Evolutionary conservation across 1,140 invertebrate genomes (phyloP), one percentile per base, ranked within the genome.

Genomic region (Centruroides vittatus): DNA sequence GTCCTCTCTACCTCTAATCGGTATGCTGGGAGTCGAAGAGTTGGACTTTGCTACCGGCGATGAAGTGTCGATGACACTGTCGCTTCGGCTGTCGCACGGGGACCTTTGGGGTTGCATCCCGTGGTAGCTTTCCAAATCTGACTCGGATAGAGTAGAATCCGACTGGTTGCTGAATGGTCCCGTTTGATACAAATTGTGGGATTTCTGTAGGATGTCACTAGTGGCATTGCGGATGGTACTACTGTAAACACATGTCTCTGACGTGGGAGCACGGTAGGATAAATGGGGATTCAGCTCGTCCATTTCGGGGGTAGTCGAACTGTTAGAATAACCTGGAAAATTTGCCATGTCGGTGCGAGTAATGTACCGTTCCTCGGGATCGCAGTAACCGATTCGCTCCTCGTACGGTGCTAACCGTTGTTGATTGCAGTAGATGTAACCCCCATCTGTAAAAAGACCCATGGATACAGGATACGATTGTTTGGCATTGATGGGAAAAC

Each of bases 161-260:
- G 65, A 66, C 4, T 64, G 65, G 54, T 61, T 66, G 50, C 65
- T 66, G 60, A 60, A 66, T 6, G 61, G 60, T 34, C 59, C 65
- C 6, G 50, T 50, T 11, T 58, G 36, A 34, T 60, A 46, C 9
- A 60, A n/a, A 54, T 35, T 54, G 11, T 9, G 11, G 35, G n/a
- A 35, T 12, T n/a, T 12, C 54, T 55, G 35, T 53, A 67, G 56
- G 59, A 70, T 68, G 50, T 78, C 76, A 7, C 66, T 61, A 64
- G 61, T 65, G 58, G 65, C 71, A 49, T 72, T 72, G 3, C 68
- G 41, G 41, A 41, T 41, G 8, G 41, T 62, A 49, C 68, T 67
- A 35, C 61, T 64, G 62, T 58, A 41, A 41, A 41, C 41, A 41
- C 56, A 50, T 67, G 59, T 61, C 64, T 52, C 50, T 59, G 61